Percentiles rank a stretch among this genome's conserved stretches.
phyloP scores from a whole-genome alignment of 1,140 invertebrate species.

The Neodiprion virginianus region DNA sequence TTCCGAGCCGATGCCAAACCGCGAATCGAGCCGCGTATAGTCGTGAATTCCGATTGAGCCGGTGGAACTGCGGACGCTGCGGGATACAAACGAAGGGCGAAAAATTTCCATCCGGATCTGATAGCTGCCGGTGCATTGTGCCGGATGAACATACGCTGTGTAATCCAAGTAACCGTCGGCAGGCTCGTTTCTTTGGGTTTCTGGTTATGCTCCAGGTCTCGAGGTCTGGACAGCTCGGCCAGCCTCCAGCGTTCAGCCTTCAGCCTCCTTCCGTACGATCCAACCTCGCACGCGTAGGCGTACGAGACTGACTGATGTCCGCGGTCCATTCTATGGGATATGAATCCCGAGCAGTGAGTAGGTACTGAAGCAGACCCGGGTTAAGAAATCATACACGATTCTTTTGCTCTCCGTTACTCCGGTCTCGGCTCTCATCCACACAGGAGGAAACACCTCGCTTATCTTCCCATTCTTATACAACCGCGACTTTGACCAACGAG shows the following conservation, averaged over 20 bases:
- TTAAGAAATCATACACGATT: background rate
- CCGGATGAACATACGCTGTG: background rate
- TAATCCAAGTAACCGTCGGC: slow-evolving; percentile 6
- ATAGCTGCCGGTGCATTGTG: slow-evolving; percentile 2
- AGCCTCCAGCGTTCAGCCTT: background rate
- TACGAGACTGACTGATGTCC: slow-evolving; percentile 3
- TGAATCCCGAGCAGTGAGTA: background rate
- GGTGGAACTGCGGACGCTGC: background rate
- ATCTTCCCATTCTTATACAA: too few relatives aligned
- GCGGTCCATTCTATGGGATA: background rate
- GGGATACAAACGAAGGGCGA: background rate
- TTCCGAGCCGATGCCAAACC: too few relatives aligned
- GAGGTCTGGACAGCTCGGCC: background rate
- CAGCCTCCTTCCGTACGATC: background rate
- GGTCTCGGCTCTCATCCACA: too few relatives aligned
- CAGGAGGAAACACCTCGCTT: too few relatives aligned
- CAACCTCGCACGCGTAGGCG: background rate
- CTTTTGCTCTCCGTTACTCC: too few relatives aligned
- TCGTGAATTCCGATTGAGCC: background rate
- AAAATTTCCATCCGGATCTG: slow-evolving; percentile 1
- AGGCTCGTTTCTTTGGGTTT: background rate
- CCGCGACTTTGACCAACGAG: too few relatives aligned
- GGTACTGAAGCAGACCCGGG: background rate
- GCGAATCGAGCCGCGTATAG: too few relatives aligned
- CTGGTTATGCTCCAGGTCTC: background rate